phyloP scores from a whole-genome alignment of 2,113 vertebrate genomes.

The Cryptotis parvus region DNA sequence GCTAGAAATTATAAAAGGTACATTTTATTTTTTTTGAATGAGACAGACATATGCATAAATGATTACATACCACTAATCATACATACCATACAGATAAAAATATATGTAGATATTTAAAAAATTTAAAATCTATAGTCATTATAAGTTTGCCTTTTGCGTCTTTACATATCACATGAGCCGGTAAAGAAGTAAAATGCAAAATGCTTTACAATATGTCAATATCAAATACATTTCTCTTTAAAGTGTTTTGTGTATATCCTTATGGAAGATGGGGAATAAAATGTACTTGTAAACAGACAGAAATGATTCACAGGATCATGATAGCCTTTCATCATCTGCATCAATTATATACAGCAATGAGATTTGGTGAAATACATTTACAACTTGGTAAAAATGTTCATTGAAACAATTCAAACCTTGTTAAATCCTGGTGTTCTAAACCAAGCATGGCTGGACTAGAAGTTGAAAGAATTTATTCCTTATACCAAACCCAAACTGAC shows the following conservation, averaged over 20 bases:
- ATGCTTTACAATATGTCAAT: constrained; percentile 59
- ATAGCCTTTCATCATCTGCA: constrained; percentile 67
- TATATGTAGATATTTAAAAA: constrained; percentile 50
- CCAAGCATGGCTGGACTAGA: background rate
- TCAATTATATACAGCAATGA: constrained; percentile 57
- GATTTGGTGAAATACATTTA: constrained; percentile 62
- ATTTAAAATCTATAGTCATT: constrained; percentile 67
- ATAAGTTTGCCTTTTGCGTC: constrained; percentile 58
- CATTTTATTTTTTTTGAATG: background rate
- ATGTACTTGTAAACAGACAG: constrained; percentile 66
- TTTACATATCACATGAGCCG: background rate
- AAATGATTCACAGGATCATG: constrained; percentile 51
- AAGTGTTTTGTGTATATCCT: constrained; percentile 66
- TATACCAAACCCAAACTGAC: background rate
- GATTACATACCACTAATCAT: constrained; percentile 47
- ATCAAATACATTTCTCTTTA: constrained; percentile 56
- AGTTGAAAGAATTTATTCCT: background rate
- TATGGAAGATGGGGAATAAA: constrained; percentile 68
- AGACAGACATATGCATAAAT: constrained; percentile 23
- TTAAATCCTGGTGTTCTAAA: constrained; percentile 48
- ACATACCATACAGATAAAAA: too few relatives aligned
- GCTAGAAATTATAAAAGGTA: background rate
- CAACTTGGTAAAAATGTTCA: constrained; percentile 63
- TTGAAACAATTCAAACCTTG: constrained; percentile 63
- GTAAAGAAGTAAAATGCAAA: constrained; percentile 21